These are phyloP conservation scores for Holothuria leucospilota DNA, from an alignment of 53 echinoderm and acorn worm species.

Conservation along the genomic window DNA sequence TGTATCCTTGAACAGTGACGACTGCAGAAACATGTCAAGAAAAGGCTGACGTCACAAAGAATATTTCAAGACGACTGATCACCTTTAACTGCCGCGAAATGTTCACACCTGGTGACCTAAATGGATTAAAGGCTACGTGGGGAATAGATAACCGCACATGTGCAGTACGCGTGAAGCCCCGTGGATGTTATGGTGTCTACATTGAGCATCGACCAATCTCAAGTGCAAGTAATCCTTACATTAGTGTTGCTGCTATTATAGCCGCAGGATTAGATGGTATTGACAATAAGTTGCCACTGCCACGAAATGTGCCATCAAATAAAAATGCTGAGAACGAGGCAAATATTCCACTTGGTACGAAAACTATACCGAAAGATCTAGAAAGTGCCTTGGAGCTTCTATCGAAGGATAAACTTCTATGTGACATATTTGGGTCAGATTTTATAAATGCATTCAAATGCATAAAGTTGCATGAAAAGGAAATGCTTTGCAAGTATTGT, in stretches of 20 bases:
- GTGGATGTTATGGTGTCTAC: constrained; percentile 55
- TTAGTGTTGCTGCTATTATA: constrained; percentile 64
- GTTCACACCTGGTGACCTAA: constrained; percentile 28
- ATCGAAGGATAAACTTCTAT: too few species aligned
- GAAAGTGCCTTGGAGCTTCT: too few species aligned
- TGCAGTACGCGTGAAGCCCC: constrained; percentile 59
- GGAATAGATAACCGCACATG: constrained; percentile 69
- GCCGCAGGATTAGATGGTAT: constrained; percentile 12
- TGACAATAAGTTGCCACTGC: constrained; percentile 48
- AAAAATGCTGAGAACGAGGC: neutral
- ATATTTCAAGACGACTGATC: too few species aligned
- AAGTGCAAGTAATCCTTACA: constrained; percentile 67
- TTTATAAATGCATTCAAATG: too few species aligned
- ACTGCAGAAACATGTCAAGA: too few species aligned
- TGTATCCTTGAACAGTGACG: too few species aligned
- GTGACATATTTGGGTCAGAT: too few species aligned
- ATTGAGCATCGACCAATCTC: constrained; percentile 67
- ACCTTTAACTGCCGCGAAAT: constrained; percentile 57
- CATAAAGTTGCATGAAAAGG: too few species aligned
- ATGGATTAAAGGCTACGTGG: constrained; percentile 66
- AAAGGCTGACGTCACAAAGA: too few species aligned
- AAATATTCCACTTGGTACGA: too few species aligned
- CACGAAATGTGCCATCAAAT: neutral
- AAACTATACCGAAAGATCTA: too few species aligned
- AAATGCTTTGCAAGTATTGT: too few species aligned